phyloP scores from a whole-genome alignment of 2,797 vertebrate species.

The Microctenopoma steveboyesi region DNA sequence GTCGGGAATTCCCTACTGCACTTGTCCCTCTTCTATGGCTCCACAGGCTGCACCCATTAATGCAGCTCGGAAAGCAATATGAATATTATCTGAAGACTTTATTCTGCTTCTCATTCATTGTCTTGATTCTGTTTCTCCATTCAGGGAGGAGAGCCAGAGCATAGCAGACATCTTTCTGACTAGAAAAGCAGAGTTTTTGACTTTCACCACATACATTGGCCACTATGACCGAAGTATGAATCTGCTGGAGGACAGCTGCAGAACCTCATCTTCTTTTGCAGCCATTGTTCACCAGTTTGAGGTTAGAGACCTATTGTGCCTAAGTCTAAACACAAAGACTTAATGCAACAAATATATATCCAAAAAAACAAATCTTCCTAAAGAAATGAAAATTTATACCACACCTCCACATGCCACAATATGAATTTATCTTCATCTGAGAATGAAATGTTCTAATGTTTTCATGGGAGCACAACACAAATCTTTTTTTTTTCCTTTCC shows the following conservation, averaged over 20 bases:
- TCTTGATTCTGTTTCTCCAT: constrained; percentile 16
- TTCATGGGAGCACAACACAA: no score
- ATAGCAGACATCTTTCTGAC: constrained; percentile 92
- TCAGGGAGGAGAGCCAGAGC: constrained; percentile 89
- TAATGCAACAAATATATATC: neutral
- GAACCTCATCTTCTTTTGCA: constrained; percentile 82
- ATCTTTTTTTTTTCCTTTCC: no score
- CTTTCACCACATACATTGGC: constrained; percentile 89
- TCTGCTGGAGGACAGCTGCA: constrained; percentile 88
- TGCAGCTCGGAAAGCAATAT: constrained; percentile 6
- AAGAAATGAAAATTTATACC: neutral
- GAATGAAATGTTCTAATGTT: neutral
- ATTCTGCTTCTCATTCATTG: neutral
- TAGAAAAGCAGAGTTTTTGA: constrained; percentile 86
- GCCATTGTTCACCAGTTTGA: constrained; percentile 86
- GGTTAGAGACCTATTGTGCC: constrained; percentile 75
- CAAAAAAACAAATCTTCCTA: no score
- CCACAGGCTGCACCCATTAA: neutral
- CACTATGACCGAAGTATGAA: constrained; percentile 91
- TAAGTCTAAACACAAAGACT: neutral
- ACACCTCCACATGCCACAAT: no score
- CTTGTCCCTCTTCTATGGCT: neutral
- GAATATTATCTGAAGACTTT: neutral
- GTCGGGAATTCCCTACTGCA: neutral
- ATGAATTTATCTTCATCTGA: neutral